Percentiles rank a stretch among this genome's conserved stretches.
These are phyloP conservation scores for Strix aluco DNA, from an alignment of 2,113 vertebrate species.

Conservation along the genomic window DNA sequence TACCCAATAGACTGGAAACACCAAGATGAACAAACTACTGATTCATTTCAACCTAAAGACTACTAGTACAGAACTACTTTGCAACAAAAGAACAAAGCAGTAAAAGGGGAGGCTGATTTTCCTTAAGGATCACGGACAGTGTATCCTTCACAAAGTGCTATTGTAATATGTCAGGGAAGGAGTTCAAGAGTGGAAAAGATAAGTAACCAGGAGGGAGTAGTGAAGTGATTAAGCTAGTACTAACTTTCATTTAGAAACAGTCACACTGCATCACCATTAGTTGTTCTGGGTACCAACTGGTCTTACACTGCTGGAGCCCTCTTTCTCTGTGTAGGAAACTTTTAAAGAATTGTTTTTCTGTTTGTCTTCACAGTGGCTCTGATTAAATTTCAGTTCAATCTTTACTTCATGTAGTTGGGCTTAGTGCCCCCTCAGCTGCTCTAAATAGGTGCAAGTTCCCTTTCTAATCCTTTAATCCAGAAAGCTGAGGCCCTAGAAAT, in stretches of 20 bases:
- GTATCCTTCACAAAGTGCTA: neutral
- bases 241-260: neutral
- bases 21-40: neutral
- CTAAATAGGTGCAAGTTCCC: slow-evolving; percentile 35
- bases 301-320: neutral
- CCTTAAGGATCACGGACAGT: neutral
- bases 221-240: neutral
- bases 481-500: slow-evolving; percentile 28
- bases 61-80: neutral
- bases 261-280: neutral
- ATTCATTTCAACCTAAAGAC: neutral
- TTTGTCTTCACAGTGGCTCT: neutral
- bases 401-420: neutral
- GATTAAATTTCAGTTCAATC: slow-evolving; percentile 34
- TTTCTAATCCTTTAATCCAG: slow-evolving; percentile 60
- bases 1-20: neutral
- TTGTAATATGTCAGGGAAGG: neutral
- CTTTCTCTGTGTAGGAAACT: neutral
- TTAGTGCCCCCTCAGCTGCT: slow-evolving; percentile 20
- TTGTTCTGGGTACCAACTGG: neutral
- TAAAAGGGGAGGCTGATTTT: neutral
- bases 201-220: neutral
- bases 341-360: neutral
- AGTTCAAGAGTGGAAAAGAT: neutral
- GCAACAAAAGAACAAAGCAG: neutral